Evolutionary conservation across 2,888 invertebrate species (phyloP).

Genomic region (Monopis laevigella): DNA sequence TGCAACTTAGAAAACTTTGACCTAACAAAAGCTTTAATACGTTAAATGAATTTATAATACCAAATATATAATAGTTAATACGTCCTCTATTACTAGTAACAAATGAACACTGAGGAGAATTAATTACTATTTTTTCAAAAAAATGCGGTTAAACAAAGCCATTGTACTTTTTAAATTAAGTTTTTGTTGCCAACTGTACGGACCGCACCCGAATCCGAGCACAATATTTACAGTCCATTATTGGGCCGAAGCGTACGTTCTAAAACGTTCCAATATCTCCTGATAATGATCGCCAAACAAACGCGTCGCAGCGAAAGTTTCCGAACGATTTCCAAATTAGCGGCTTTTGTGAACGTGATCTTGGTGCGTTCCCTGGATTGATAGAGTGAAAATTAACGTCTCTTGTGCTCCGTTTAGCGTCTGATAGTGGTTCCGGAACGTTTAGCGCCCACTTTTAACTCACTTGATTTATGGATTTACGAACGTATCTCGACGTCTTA

Average conservation of each 20-base stretch:
- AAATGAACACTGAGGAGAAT: no score
- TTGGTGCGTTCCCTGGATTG: constrained; percentile 24
- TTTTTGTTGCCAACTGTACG: not conserved
- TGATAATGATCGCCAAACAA: constrained; percentile 17
- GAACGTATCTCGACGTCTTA: no score
- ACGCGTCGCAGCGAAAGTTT: constrained; percentile 33
- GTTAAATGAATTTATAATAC: no score
- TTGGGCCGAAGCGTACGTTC: constrained; percentile 17
- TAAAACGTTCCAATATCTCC: constrained; percentile 12
- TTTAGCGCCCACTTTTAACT: constrained; percentile 45
- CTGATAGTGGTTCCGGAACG: constrained; percentile 2
- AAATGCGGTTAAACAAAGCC: no score
- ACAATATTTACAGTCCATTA: constrained; percentile 21
- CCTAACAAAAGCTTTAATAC: no score
- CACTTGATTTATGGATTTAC: constrained; percentile 2
- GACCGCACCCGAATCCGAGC: constrained; percentile 9
- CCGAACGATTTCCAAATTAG: constrained; percentile 41
- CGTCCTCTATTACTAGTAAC: no score
- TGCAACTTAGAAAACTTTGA: no score
- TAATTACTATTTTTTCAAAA: no score
- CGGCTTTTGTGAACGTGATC: constrained; percentile 18
- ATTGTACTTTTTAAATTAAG: constrained; percentile 1
- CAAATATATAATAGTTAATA: no score
- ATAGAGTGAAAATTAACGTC: constrained; percentile 56
- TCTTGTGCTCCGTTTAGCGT: constrained; percentile 27